Evolutionary conservation across 2,888 invertebrate species (phyloP).

Genomic region (Dryadula phaetusa): DNA sequence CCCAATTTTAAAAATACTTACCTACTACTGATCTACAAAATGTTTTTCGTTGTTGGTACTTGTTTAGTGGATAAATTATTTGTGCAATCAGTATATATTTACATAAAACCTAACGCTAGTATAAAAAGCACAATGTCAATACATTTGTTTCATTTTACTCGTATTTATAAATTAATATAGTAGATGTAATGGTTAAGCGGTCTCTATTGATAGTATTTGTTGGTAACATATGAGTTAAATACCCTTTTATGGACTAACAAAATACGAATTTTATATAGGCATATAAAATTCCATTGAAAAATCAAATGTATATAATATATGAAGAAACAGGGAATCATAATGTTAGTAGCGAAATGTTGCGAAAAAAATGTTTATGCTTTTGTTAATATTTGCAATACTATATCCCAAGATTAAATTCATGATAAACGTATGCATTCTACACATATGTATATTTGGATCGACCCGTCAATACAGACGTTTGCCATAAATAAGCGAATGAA

Average conservation of each 20-base stretch:
- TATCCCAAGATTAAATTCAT: constrained; percentile 1
- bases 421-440: neutral
- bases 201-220: neutral
- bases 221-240: neutral
- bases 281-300: neutral
- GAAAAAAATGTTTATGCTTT: no score
- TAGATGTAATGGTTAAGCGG: constrained; percentile 3
- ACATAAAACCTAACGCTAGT: neutral
- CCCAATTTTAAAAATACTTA: no score
- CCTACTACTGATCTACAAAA: no score
- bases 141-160: constrained; percentile 6
- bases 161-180: constrained; percentile 13
- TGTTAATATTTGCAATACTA: neutral
- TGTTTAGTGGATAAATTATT: no score
- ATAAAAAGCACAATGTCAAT: neutral
- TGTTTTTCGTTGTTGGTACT: no score
- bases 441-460: constrained; percentile 8
- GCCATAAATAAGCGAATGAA: constrained; percentile 78
- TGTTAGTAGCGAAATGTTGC: no score
- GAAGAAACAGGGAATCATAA: no score
- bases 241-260: neutral
- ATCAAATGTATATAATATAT: no score
- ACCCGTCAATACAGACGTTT: constrained; percentile 49
- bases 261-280: neutral
- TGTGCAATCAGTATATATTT: neutral